Percentiles rank a stretch among this genome's conserved stretches.
phyloP scores from a whole-genome alignment of 2,113 vertebrate species.

The Neodon shergylaensis region DNA sequence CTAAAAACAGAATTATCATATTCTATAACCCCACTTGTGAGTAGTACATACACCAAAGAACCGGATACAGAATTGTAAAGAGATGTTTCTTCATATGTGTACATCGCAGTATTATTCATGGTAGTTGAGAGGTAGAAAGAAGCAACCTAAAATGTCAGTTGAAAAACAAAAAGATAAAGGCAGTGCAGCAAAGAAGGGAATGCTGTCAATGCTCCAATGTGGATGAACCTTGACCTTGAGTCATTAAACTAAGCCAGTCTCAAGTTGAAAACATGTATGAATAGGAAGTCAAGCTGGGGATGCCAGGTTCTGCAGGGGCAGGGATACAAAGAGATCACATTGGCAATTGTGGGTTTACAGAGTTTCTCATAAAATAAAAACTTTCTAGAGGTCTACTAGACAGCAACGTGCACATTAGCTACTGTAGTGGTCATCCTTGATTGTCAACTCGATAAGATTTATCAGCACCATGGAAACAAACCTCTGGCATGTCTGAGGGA shows the following conservation, averaged over 20 bases:
- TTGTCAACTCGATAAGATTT: neutral
- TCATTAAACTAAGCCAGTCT: neutral
- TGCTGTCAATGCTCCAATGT: neutral
- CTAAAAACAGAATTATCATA: neutral
- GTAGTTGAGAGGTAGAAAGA: neutral
- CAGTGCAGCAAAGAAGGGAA: neutral
- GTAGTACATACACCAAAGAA: neutral
- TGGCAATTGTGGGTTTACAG: neutral
- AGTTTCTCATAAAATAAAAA: too few species aligned
- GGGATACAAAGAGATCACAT: neutral
- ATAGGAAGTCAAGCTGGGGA: neutral
- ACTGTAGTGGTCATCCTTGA: neutral
- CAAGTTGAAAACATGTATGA: too few species aligned
- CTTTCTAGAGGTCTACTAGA: neutral
- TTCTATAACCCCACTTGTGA: neutral
- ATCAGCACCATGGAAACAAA: neutral
- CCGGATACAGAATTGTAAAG: neutral
- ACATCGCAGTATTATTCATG: neutral
- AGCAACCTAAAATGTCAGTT: neutral
- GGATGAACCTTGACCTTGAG: too few species aligned
- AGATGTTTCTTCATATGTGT: neutral
- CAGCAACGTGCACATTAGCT: neutral
- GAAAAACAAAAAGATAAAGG: neutral
- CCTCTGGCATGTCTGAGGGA: neutral
- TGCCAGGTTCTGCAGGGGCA: neutral